Conservation (phyloP, 2,888 invertebrate species). For the Synanthedon vespiformis region DNA sequence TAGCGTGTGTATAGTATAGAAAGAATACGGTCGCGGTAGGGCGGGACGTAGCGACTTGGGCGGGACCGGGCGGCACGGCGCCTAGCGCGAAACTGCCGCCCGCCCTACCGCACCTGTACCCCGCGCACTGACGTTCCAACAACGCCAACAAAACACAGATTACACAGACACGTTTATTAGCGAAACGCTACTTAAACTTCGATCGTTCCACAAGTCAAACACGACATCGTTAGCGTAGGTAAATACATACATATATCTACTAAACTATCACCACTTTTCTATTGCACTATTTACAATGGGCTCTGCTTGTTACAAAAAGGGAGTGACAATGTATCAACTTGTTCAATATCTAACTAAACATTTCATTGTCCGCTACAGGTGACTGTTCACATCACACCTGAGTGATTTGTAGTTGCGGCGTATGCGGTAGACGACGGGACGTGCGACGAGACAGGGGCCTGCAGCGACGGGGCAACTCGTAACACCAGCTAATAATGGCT, state of each 20-base stretch:
- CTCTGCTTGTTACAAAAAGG: not conserved
- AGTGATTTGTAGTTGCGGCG: constrained; percentile 56
- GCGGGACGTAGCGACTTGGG: constrained; percentile 28
- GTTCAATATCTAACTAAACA: not conserved
- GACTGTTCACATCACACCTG: constrained; percentile 63
- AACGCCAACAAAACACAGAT: constrained; percentile 61
- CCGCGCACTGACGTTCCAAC: constrained; percentile 29
- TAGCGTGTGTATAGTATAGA: constrained; percentile 8
- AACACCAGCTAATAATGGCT: constrained; percentile 40
- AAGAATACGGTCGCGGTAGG: constrained; percentile 17
- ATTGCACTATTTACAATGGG: not conserved
- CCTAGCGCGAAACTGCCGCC: constrained; percentile 64
- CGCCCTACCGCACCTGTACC: constrained; percentile 36
- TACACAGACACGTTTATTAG: constrained; percentile 62
- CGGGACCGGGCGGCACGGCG: constrained; percentile 55
- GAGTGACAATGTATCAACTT: not conserved
- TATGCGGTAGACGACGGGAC: constrained; percentile 36
- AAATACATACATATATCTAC: constrained; percentile 4
- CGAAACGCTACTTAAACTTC: constrained; percentile 54
- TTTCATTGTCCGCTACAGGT: not conserved
- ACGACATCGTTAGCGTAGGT: not conserved
- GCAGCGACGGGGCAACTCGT: not conserved
- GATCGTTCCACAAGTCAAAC: constrained; percentile 37
- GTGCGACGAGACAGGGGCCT: constrained; percentile 33
- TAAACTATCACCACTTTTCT: constrained; percentile 1